Percentiles rank a stretch among this genome's conserved stretches.
phyloP scores from a whole-genome alignment of 2,888 invertebrate genomes.

The Monopis laevigella region DNA sequence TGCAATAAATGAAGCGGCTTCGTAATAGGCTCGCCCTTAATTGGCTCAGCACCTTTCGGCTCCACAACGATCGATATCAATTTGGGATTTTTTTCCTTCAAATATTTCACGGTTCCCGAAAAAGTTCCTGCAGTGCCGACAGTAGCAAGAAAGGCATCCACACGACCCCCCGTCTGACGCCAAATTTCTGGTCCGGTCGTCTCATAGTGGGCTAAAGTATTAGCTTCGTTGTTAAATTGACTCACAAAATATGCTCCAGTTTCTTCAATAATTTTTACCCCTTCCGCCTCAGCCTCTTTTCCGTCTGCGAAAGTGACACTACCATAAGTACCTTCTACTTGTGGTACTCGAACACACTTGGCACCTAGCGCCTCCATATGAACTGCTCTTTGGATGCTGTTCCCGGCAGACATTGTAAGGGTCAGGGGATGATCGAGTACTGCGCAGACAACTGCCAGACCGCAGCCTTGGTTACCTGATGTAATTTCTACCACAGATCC shows the following conservation, averaged over 20 bases:
- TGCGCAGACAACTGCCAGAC: conserved; percentile 54
- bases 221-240: conserved; percentile 45
- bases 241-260: conserved; percentile 49
- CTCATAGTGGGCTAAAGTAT: conserved; percentile 41
- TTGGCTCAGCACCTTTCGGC: conserved; percentile 47
- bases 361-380: conserved; percentile 60
- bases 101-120: conserved; percentile 41
- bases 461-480: conserved; percentile 57
- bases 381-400: conserved; percentile 50
- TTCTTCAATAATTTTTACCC: conserved; percentile 34
- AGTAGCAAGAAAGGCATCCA: conserved; percentile 50
- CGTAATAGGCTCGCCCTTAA: conserved; percentile 44
- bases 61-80: conserved; percentile 47
- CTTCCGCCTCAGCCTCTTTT: conserved; percentile 41
- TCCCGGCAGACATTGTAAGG: conserved; percentile 52
- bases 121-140: conserved; percentile 56
- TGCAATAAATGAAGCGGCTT: conserved; percentile 54
- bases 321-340: conserved; percentile 54
- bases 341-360: conserved; percentile 46
- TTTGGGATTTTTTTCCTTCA: conserved; percentile 46
- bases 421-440: conserved; percentile 51
- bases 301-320: conserved; percentile 51
- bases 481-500: conserved; percentile 47
- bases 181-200: conserved; percentile 58
- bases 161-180: conserved; percentile 49